phyloP scores from a whole-genome alignment of 2,888 invertebrate genomes.

The Drosophila mimetica region DNA sequence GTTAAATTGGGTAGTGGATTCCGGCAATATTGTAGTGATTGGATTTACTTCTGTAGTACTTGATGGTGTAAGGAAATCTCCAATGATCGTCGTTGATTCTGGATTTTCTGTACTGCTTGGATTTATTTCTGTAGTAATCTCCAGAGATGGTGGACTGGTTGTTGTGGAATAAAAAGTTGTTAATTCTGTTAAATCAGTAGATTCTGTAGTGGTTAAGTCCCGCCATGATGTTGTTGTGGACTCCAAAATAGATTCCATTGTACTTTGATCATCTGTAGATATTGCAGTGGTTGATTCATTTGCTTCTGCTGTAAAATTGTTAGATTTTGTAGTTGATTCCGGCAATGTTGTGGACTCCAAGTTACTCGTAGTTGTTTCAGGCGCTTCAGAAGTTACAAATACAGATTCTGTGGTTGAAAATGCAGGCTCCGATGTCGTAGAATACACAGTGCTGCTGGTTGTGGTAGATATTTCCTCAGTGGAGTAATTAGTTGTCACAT shows the following conservation, averaged over 20 bases:
- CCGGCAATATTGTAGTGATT: neutral
- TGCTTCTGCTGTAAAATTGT: neutral
- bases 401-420: slow-evolving; percentile 6
- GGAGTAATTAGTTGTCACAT: neutral
- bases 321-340: too few species aligned
- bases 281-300: neutral
- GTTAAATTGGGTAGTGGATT: neutral
- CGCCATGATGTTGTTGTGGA: neutral
- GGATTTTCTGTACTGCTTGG: neutral
- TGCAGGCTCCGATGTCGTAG: neutral
- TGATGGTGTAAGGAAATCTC: neutral
- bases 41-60: neutral
- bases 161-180: neutral
- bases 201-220: neutral
- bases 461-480: neutral
- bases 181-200: neutral
- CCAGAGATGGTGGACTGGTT: neutral
- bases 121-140: slow-evolving; percentile 1
- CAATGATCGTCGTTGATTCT: slow-evolving; percentile 10
- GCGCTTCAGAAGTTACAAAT: neutral
- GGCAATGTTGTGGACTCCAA: neutral
- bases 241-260: too few species aligned
- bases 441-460: neutral
- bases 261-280: too few species aligned
- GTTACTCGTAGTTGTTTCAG: neutral